Evolutionary conservation across 2,888 invertebrate species (phyloP).

Genomic region (Autographa pulchrina): DNA sequence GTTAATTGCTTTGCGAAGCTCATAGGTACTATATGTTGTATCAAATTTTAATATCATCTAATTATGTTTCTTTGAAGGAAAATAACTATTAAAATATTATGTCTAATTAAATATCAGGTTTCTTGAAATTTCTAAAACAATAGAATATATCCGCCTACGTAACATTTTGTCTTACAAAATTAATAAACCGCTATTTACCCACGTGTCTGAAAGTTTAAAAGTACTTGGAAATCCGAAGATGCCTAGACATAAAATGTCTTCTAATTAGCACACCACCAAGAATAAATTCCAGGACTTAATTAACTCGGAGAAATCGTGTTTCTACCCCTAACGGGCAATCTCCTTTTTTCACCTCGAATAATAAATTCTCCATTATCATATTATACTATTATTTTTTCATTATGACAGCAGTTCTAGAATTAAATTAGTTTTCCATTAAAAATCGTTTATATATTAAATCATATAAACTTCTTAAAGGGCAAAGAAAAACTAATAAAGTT

Average conservation of each 20-base stretch:
- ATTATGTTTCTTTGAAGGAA: no score
- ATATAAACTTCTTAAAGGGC: not conserved
- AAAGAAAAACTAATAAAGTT: not conserved
- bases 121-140: not conserved
- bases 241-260: constrained; percentile 14
- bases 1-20: not conserved
- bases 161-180: not conserved
- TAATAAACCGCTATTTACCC: constrained; percentile 12
- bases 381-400: constrained; percentile 35
- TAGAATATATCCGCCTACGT: not conserved
- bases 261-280: constrained; percentile 41
- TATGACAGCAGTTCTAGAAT: constrained; percentile 19
- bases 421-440: constrained; percentile 21
- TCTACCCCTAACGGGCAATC: constrained; percentile 31
- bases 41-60: no score
- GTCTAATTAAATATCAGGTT: not conserved
- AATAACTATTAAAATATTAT: no score
- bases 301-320: constrained; percentile 31
- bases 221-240: constrained; percentile 22
- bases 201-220: constrained; percentile 12
- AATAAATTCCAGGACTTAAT: constrained; percentile 46
- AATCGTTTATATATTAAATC: constrained; percentile 20
- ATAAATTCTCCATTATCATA: constrained; percentile 38
- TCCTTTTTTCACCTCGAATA: constrained; percentile 25
- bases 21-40: not conserved